Conservation (phyloP, 2,888 invertebrate genomes). For the Coenonympha arcania region DNA sequence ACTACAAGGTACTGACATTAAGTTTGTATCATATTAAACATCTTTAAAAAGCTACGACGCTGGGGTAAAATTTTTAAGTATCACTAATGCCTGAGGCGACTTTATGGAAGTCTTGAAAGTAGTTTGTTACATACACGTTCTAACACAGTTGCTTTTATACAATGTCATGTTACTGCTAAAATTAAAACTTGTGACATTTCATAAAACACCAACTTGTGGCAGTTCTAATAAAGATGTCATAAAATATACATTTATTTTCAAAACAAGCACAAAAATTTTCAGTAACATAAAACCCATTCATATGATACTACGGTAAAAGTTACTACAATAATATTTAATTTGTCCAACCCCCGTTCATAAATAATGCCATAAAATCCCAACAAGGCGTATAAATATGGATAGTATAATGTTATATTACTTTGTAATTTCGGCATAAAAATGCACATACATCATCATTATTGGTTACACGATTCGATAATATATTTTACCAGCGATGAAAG, state of each 20-base stretch:
- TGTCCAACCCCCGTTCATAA: not conserved
- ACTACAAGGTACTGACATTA: no score
- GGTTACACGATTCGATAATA: constrained; percentile 19
- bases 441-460: constrained; percentile 15
- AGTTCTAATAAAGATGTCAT: not conserved
- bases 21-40: not conserved
- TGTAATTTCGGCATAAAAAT: constrained; percentile 10
- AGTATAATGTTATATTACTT: constrained; percentile 7
- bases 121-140: constrained; percentile 18
- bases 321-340: no score
- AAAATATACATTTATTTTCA: no score
- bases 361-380: not conserved
- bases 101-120: constrained; percentile 12
- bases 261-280: no score
- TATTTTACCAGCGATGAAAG: constrained; percentile 20
- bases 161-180: constrained; percentile 9
- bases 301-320: not conserved
- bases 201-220: not conserved
- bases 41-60: not conserved
- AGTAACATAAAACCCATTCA: not conserved
- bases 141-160: constrained; percentile 9
- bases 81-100: constrained; percentile 10
- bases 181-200: not conserved
- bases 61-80: constrained; percentile 9
- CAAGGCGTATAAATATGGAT: constrained; percentile 2